Evolutionary conservation across 1,140 invertebrate species (phyloP).

Genomic region (Hypsibius dujardini): DNA sequence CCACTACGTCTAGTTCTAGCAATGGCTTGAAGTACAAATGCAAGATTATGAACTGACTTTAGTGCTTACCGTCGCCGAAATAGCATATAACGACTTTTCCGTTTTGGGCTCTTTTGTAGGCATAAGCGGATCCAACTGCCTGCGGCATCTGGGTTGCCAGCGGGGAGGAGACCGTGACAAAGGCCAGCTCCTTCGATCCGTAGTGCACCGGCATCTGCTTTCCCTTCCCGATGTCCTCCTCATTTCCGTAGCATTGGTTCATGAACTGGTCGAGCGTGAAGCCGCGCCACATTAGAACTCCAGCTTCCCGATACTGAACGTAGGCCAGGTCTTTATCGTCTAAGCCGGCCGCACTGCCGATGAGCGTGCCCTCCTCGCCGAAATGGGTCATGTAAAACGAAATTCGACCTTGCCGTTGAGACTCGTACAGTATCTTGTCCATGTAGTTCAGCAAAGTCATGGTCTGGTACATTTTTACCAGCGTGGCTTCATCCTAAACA

Average conservation of each 20-base stretch:
- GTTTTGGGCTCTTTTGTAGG: constrained; percentile 51
- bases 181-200: constrained; percentile 61
- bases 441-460: constrained; percentile 78
- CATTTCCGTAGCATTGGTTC: constrained; percentile 91
- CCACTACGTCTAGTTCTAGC: neutral
- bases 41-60: neutral
- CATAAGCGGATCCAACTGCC: constrained; percentile 79
- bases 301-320: constrained; percentile 60
- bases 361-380: constrained; percentile 82
- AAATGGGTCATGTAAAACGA: constrained; percentile 99
- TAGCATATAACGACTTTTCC: constrained; percentile 72
- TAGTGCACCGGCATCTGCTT: constrained; percentile 92
- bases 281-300: constrained; percentile 76
- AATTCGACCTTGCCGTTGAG: constrained; percentile 90
- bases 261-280: constrained; percentile 67
- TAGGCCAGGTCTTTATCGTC: constrained; percentile 67
- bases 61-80: constrained; percentile 57
- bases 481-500: neutral
- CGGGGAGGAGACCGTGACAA: constrained; percentile 86
- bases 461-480: constrained; percentile 33
- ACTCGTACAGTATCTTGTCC: constrained; percentile 93
- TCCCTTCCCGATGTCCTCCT: constrained; percentile 67
- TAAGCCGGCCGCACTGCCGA: constrained; percentile 83
- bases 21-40: no score
- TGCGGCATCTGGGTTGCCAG: constrained; percentile 91